Evolutionary conservation across 2,797 vertebrate species (phyloP), one percentile per base, ranked within the genome.

Genomic region (Sparus aurata): DNA sequence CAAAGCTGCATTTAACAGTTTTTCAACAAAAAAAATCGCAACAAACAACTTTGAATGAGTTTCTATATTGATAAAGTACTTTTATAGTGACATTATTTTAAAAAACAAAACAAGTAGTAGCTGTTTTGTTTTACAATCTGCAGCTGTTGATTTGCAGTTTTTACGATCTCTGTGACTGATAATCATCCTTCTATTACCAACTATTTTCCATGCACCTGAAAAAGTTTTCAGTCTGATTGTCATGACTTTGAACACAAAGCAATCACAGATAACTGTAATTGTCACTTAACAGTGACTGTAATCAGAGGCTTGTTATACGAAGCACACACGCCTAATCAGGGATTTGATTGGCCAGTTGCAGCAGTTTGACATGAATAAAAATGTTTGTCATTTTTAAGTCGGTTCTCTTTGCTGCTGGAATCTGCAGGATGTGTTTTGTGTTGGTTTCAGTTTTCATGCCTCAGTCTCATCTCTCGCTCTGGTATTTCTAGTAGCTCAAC

Each of bases 401-500:
- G 38, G 64, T 80, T 59, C 54, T 60, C 73, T 80, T 87, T 54
- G 82, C 70, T 72, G 80, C 61, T 80, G 84, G 86, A 91, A 87
- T 91, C 76, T 73, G 69, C 68, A 77, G 67, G 84, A 88, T 79
- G 75, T 45, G 80, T 83, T 84, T 87, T 85, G 88, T 88, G 77
- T 82, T 61, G 81, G 92, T 92, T 81, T 92, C 85, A 77, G 79
- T 88, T 90, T 88, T 69, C 87, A 88, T 80, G 57, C 73, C 60
- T 88, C 27, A 15, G 77, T 84, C 84, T 91, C 83, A 62, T 89
- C 83, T 84, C 78, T 57, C 4, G 41, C 88, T 60, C 64, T 75
- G 93, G 92, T 88, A 93, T 95, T 94, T 94, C 85, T 92, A 91
- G 87, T 92, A 91, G 90, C 89, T 86, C 85, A 87, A 91, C 85